A percentile compares a stretch with the other conserved stretches of the same genome.
Evolutionary conservation across 2,797 vertebrate species (phyloP).

Genomic region (Hydrolagus colliei): DNA sequence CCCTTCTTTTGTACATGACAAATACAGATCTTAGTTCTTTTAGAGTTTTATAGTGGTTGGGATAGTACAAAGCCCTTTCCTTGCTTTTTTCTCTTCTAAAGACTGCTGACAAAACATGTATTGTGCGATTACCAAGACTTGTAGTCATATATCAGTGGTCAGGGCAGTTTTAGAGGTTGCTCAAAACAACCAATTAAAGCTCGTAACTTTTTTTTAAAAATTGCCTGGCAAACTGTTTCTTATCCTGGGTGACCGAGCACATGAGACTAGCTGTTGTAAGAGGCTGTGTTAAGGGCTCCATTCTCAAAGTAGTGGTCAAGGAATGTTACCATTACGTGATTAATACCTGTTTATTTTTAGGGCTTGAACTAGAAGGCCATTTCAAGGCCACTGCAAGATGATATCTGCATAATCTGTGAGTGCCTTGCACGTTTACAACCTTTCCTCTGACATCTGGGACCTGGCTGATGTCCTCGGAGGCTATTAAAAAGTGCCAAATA

Average conservation of each 20-base stretch:
- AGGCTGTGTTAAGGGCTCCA: constrained; percentile 48
- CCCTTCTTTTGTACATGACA: constrained; percentile 13
- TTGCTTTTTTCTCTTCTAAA: constrained; percentile 39
- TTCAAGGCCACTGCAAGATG: constrained; percentile 56
- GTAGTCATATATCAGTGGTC: constrained; percentile 52
- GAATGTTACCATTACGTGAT: constrained; percentile 59
- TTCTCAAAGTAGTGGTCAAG: constrained; percentile 53
- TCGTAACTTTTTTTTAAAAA: constrained; percentile 43
- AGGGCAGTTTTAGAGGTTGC: constrained; percentile 52
- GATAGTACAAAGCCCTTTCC: constrained; percentile 15
- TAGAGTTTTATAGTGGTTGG: constrained; percentile 10
- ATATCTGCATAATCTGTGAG: constrained; percentile 57
- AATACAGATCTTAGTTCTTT: constrained; percentile 3
- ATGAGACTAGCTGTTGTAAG: constrained; percentile 49
- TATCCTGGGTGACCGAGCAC: constrained; percentile 53
- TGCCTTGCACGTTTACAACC: constrained; percentile 53
- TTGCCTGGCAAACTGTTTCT: constrained; percentile 55
- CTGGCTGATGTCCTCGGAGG: constrained; percentile 46
- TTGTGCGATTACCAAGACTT: constrained; percentile 46
- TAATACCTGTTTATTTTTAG: constrained; percentile 75
- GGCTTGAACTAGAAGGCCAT: constrained; percentile 58
- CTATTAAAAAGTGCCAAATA: constrained; percentile 46
- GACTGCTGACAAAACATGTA: constrained; percentile 53
- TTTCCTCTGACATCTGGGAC: constrained; percentile 49
- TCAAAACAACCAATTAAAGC: constrained; percentile 63